Conservation (phyloP, 2,888 invertebrate species). For the Dichetophora obliterata region DNA sequence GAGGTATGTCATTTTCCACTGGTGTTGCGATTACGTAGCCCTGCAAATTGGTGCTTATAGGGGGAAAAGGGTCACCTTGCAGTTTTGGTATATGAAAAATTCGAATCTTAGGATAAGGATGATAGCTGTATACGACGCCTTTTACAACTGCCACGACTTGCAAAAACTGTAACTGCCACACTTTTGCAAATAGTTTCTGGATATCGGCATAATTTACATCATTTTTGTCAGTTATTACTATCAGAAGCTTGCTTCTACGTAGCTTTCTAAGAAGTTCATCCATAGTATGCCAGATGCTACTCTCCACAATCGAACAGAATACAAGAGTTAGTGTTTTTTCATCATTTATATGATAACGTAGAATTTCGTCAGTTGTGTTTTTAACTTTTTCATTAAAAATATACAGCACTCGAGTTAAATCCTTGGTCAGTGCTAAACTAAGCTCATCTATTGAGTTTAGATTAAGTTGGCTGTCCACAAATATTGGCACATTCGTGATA, state of each 20-base stretch:
- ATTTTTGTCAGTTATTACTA: slow-evolving; percentile 36
- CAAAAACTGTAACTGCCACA: slow-evolving; percentile 56
- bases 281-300: slow-evolving; percentile 54
- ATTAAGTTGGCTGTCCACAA: slow-evolving; percentile 43
- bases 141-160: slow-evolving; percentile 50
- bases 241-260: slow-evolving; percentile 48
- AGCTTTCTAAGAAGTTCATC: slow-evolving; percentile 50
- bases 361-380: neutral
- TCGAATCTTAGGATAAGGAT: slow-evolving; percentile 53
- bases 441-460: slow-evolving; percentile 43
- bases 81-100: slow-evolving; percentile 37
- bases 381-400: slow-evolving; percentile 43
- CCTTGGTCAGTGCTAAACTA: slow-evolving; percentile 34
- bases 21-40: slow-evolving; percentile 57
- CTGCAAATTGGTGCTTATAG: slow-evolving; percentile 35
- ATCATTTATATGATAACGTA: slow-evolving; percentile 47
- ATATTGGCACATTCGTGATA: slow-evolving; percentile 54
- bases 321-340: slow-evolving; percentile 50
- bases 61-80: slow-evolving; percentile 38
- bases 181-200: slow-evolving; percentile 44
- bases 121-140: slow-evolving; percentile 49
- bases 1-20: slow-evolving; percentile 58
- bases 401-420: slow-evolving; percentile 49
- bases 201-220: neutral
- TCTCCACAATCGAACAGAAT: slow-evolving; percentile 50